phyloP scores from a whole-genome alignment of 2,888 invertebrate genomes.

The Amphipyra berbera region DNA sequence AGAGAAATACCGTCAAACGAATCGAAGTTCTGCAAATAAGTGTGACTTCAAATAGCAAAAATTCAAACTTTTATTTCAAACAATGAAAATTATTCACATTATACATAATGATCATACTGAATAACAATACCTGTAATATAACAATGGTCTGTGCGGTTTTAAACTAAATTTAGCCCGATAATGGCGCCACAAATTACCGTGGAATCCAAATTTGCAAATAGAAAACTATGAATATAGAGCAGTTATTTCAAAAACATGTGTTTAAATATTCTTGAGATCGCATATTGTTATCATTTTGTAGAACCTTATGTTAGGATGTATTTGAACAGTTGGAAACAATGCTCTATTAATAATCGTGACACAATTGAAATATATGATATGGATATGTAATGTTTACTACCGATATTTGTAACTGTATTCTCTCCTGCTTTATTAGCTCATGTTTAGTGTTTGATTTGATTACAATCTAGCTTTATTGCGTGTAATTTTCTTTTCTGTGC shows the following conservation, averaged over 20 bases:
- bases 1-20: not conserved
- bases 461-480: conserved; percentile 21
- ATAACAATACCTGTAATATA: conserved; percentile 17
- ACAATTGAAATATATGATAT: conserved; percentile 65
- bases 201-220: conserved; percentile 25
- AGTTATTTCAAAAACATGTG: conserved; percentile 67
- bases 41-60: conserved; percentile 2
- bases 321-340: conserved; percentile 73
- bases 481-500: conserved; percentile 15
- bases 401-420: conserved; percentile 26
- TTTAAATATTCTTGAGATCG: conserved; percentile 59
- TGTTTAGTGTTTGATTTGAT: conserved; percentile 22
- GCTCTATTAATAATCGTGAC: conserved; percentile 78
- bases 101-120: too few relatives aligned
- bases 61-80: conserved; percentile 14
- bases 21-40: too few relatives aligned
- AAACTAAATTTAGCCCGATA: conserved; percentile 34
- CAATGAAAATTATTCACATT: conserved; percentile 26
- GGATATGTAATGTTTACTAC: conserved; percentile 30
- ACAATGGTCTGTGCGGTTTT: conserved; percentile 14
- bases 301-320: conserved; percentile 51
- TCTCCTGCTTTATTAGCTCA: conserved; percentile 27
- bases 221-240: conserved; percentile 24
- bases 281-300: conserved; percentile 47
- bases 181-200: conserved; percentile 10